A percentile compares a stretch with the other conserved stretches of the same genome.
Conservation (phyloP, 2,113 vertebrate genomes). For the Rhinolophus ferrumequinum region DNA sequence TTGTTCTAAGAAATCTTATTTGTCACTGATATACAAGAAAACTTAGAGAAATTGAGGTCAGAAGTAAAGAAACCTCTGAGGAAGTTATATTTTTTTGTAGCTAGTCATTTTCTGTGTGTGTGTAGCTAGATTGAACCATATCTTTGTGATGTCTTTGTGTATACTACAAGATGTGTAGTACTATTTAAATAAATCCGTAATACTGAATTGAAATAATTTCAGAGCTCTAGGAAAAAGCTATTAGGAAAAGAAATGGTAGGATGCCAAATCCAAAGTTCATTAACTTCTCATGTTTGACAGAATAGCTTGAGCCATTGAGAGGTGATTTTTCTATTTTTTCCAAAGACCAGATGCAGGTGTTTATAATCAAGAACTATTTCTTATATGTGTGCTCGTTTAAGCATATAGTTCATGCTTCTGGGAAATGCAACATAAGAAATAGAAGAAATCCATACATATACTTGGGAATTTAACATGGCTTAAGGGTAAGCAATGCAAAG, state of each 20-base stretch:
- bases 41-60: background rate
- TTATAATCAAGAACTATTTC: constrained; percentile 44
- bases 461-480: constrained; percentile 20
- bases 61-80: background rate
- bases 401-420: background rate
- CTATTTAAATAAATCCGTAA: background rate
- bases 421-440: constrained; percentile 31
- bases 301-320: background rate
- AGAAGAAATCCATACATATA: constrained; percentile 18
- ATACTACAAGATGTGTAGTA: background rate
- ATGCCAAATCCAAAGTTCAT: background rate
- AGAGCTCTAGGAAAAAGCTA: background rate
- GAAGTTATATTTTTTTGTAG: background rate
- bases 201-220: constrained; percentile 10
- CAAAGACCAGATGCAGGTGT: background rate
- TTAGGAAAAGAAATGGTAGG: background rate
- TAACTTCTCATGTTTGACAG: background rate
- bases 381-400: constrained; percentile 37
- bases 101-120: background rate
- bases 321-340: background rate
- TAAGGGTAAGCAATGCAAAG: constrained; percentile 14
- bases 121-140: background rate
- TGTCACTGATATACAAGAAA: background rate
- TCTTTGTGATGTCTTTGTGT: background rate
- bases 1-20: background rate